Evolutionary conservation across 2,797 vertebrate genomes (phyloP), one percentile per base, ranked within the genome.

Genomic region (Brotula barbata): DNA sequence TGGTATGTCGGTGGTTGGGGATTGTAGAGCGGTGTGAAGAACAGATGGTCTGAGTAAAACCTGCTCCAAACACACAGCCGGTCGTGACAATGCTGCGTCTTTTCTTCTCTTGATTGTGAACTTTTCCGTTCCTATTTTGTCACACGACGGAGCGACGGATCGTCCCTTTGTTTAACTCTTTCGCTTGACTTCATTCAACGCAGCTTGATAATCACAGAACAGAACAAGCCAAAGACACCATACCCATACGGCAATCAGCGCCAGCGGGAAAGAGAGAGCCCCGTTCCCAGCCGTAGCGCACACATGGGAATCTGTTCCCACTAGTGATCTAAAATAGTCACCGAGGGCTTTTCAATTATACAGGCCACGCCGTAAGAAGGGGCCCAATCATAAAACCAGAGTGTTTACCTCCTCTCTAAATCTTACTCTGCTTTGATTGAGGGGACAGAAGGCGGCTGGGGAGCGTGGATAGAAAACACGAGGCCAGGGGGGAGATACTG

Each of bases 341-440:
- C 75, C 36, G 58, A 89, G 82, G 84, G 82, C 85, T 90, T 90
- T 91, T 89, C 87, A 91, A 88, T 91, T 91, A 90, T 69, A 84
- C 77, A 87, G 80, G 80, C 81, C 81, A 83, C 83, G 80, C 78
- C 77, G 74, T 85, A 80, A 79, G 85, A 89, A 89, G 86, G 87
- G 88, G 82, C 83, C 80, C 85, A 90, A 90, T 89, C 88, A 88
- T 88, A 89, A 89, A 91, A 90, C 88, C 88, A 89, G 78, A 81
- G 71, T 84, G 87, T 90, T 88, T 85, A 90, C 82, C 85, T 87
- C 85, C 81, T 84, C 87, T 85, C 77, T 89, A 87, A 87, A 90
- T 89, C 82, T 89, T 80, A 77, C 75, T 76, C 52, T 55, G 80
- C 80, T 88, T 82, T 89, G 86, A 89, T 86, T 84, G 76, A 84